phyloP scores from a whole-genome alignment of 2,888 invertebrate genomes.

The Chaitophorus viminalis region DNA sequence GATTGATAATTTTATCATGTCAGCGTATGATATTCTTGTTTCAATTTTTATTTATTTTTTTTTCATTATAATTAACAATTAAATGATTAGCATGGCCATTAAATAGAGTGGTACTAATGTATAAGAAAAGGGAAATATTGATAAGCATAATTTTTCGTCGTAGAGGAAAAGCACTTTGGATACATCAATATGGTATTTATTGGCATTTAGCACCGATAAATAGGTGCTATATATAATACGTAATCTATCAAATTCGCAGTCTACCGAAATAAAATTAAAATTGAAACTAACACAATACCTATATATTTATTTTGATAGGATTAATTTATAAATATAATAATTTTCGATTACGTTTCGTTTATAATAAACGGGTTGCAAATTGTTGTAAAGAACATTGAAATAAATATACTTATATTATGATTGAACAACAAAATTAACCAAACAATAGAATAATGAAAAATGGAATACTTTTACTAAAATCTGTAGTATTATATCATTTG shows the following conservation, averaged over 20 bases:
- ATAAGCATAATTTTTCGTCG: neutral
- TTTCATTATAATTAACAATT: neutral
- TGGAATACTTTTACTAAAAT: no score
- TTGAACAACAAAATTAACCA: no score
- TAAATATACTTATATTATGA: no score
- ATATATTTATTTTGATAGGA: no score
- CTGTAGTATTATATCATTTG: no score
- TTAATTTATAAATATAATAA: no score
- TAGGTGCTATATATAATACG: no score
- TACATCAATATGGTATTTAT: neutral
- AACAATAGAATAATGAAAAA: no score
- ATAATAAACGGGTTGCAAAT: no score
- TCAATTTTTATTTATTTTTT: neutral
- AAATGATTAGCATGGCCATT: neutral
- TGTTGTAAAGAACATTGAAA: no score
- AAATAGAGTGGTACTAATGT: neutral
- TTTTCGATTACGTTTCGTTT: no score
- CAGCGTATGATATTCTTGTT: neutral
- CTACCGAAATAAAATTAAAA: neutral
- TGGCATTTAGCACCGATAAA: no score
- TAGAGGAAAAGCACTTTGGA: neutral
- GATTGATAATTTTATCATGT: neutral
- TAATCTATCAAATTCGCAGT: neutral
- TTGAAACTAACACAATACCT: neutral
- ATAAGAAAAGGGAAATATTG: neutral